Evolutionary conservation across 2,797 vertebrate genomes (phyloP), one percentile per base, ranked within the genome.

Genomic region (Calcarius lapponicus): DNA sequence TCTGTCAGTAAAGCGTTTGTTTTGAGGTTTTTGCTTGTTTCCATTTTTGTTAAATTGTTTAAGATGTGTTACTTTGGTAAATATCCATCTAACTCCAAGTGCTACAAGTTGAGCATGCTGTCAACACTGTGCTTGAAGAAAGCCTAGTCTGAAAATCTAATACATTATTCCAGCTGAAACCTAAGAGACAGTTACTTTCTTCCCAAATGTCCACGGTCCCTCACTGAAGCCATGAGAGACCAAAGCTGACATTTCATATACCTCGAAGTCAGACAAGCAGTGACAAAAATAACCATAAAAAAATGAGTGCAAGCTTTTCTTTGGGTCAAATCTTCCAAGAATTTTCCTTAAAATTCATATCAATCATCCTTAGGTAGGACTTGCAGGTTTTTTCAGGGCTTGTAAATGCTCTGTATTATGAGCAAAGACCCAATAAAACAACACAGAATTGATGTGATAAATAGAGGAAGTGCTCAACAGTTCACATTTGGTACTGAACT

Each of bases 1-100:
- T 17, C 66, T 79, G 36, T 31, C 65, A 62, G 62, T 54, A 31
- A 78, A 94, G 62, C 16, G 56, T 69, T 80, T 62, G 50, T 70
- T 93, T 80, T 2, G 10, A 92, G 58, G 17, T 18, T 92, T 92
- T 84, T 70, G 22, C 31, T 75, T 56, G 38, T 79, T 84, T 92
- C 85, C 17, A 32, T 73, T 90, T 83, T 51, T 29, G 62, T 79
- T 78, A 72, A 72, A 75, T 32, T 66, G 62, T 88, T 85, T 91
- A 93, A 74, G 79, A 83, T 36, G 40, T 24, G 31, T 78, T 78
- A 54, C 65, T 95, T 86, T 75, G 58, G 93, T 91, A 83, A 91
- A 92, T 70, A 90, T 13, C 57, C 85, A 57, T 84, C 69, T 62
- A 85, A 91, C 47, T 82, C 51, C 56, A 50, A 88, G 64, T 0